phyloP scores from a whole-genome alignment of 2,797 vertebrate genomes.

The Chromis chromis region DNA sequence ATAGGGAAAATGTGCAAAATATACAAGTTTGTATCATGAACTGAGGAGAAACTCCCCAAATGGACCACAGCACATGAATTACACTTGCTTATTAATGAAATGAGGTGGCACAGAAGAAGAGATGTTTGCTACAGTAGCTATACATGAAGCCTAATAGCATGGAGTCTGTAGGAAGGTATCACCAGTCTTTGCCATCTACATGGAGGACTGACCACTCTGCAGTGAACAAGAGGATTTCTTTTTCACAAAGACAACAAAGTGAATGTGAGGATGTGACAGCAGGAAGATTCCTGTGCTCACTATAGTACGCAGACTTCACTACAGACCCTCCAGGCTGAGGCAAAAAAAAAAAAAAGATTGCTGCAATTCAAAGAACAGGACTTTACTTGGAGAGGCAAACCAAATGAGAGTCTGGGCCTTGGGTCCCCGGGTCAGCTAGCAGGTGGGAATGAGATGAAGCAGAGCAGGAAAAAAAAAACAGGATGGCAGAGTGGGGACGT shows the following conservation, averaged over 20 bases:
- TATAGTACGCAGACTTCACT: conserved; percentile 61
- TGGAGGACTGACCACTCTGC: conserved; percentile 64
- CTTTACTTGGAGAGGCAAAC: conserved; percentile 83
- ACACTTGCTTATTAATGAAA: conserved; percentile 4
- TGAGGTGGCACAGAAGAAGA: not conserved
- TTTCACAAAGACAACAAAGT: conserved; percentile 74
- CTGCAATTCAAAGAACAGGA: conserved; percentile 80
- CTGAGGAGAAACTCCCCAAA: conserved; percentile 11
- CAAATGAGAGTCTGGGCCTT: conserved; percentile 77
- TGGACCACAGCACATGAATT: not conserved
- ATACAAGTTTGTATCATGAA: conserved; percentile 14
- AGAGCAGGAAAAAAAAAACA: conserved; percentile 73
- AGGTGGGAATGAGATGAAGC: conserved; percentile 86
- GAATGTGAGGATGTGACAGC: conserved; percentile 58
- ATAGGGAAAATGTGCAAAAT: conserved; percentile 1
- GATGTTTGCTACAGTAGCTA: conserved; percentile 1
- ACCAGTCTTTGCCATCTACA: conserved; percentile 64
- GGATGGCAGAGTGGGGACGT: conserved; percentile 77
- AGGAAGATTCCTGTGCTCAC: conserved; percentile 63
- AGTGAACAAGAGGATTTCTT: conserved; percentile 59
- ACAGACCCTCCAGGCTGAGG: conserved; percentile 75
- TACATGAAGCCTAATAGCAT: conserved; percentile 10
- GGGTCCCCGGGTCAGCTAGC: conserved; percentile 84
- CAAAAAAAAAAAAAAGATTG: conserved; percentile 49
- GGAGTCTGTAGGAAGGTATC: conserved; percentile 29